Base-by-base conservation (phyloP, 2,797 vertebrate genomes). In the Tympanoctomys barrerae region DNA sequence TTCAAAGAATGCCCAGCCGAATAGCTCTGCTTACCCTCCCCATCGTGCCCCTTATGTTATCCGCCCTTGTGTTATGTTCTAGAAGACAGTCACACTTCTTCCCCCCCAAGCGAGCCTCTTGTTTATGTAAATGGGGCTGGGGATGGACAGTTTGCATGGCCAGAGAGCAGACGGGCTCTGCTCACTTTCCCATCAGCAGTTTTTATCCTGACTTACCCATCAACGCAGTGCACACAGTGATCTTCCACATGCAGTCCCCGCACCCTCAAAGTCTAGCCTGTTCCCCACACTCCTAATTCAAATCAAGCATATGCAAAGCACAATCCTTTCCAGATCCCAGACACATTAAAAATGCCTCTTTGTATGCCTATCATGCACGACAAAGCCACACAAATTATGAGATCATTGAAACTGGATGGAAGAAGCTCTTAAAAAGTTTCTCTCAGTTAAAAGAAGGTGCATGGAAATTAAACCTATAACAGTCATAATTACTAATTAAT, bases 281-380 rank as follows among this genome's bases (percentile, higher is more conserved):
- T 75, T 92, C 87, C 81, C 71, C 82, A 88, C 24, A 82, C 57
- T 95, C 52, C 70, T 83, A 89, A 91, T 87, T 96, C 94, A 97
- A 94, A 70, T 42, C 73, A 87, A 88, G 61, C 64, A 94, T 75
- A 93, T 42, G 81, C 66, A 89, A 89, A 85, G 70, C 87, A 89
- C 52, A 89, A 57, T 91, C 79, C 49, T 94, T 95, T 93, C 92
- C 70, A 91, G 95, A 94, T 92, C 82, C 81, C 66, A 92, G 89
- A 92, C 81, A 77, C 49, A 91, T 68, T 24, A 80, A 64, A 91
- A 89, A 91, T 36, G 77, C 21, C 39, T 92, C 85, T 97, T 92
- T 95, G 61, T 83, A 86, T 59, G 89, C 87, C 61, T 79, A 82
- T 78, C 84, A 49, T 90, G 86, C 95, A 21, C 81, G 64, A 75